Percentiles rank a stretch among this genome's conserved stretches.
phyloP scores from a whole-genome alignment of 2,113 vertebrate genomes.

The Cyprinodon tularosa region DNA sequence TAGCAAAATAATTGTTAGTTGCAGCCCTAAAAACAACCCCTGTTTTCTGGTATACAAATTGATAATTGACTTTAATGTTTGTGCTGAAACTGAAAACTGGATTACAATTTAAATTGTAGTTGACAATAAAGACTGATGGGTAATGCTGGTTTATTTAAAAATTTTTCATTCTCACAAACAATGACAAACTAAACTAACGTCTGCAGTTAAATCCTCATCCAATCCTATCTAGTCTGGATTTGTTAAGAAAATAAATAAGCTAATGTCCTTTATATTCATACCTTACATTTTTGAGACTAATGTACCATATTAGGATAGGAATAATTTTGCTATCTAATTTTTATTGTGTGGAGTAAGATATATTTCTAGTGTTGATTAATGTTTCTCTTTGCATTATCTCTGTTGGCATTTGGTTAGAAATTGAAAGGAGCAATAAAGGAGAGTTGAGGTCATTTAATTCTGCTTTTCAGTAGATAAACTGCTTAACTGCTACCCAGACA shows the following conservation, averaged over 20 bases:
- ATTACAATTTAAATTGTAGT: no score
- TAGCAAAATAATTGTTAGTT: no score
- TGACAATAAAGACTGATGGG: no score
- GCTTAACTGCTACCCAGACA: neutral
- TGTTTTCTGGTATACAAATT: no score
- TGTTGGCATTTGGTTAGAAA: neutral
- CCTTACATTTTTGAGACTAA: neutral
- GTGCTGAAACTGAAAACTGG: no score
- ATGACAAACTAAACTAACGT: neutral
- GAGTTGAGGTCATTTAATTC: neutral
- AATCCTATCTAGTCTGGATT: neutral
- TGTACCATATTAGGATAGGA: neutral
- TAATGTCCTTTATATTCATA: neutral
- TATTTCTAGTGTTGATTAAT: neutral
- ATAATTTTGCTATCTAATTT: neutral
- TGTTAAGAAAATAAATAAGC: no score
- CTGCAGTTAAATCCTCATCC: neutral
- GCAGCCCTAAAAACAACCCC: no score
- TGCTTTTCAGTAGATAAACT: neutral
- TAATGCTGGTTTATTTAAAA: no score
- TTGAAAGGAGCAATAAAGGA: neutral
- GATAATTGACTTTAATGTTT: no score
- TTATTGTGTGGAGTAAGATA: neutral
- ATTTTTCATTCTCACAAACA: neutral
- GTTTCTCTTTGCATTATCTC: neutral